Evolutionary conservation across 2,888 invertebrate species (phyloP).

Genomic region (Dyspetes luteomarginatus): DNA sequence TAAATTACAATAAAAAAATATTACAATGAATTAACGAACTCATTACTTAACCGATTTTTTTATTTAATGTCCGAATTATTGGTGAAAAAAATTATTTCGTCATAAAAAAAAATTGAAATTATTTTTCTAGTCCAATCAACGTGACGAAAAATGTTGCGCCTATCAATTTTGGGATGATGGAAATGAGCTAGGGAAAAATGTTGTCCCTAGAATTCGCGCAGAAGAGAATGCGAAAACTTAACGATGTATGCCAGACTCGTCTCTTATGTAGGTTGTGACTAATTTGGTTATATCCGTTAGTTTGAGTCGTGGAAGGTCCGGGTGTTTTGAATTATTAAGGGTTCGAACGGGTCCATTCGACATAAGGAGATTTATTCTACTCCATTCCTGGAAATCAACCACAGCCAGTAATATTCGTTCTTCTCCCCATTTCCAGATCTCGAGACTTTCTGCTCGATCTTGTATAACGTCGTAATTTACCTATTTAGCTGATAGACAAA

Average conservation of each 20-base stretch:
- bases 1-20: too few species aligned
- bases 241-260: constrained; percentile 20
- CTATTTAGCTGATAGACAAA: constrained; percentile 23
- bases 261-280: constrained; percentile 61
- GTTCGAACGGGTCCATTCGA: constrained; percentile 39
- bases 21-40: too few species aligned
- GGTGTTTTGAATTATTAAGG: constrained; percentile 75
- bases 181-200: too few species aligned
- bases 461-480: constrained; percentile 9
- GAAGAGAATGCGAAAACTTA: too few species aligned
- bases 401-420: constrained; percentile 18
- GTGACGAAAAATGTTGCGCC: too few species aligned
- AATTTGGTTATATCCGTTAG: constrained; percentile 71
- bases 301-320: constrained; percentile 69
- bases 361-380: constrained; percentile 37
- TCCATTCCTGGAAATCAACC: constrained; percentile 9
- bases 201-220: too few species aligned
- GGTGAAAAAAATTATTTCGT: background rate
- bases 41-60: too few species aligned
- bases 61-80: too few species aligned
- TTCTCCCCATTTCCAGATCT: background rate
- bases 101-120: background rate
- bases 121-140: too few species aligned
- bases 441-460: constrained; percentile 22
- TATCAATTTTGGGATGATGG: too few species aligned